Percentiles rank a stretch among this genome's conserved stretches.
These are phyloP conservation scores for Otolemur crassicaudatus DNA, from an alignment of 2,797 vertebrate species.

Conservation along the genomic window DNA sequence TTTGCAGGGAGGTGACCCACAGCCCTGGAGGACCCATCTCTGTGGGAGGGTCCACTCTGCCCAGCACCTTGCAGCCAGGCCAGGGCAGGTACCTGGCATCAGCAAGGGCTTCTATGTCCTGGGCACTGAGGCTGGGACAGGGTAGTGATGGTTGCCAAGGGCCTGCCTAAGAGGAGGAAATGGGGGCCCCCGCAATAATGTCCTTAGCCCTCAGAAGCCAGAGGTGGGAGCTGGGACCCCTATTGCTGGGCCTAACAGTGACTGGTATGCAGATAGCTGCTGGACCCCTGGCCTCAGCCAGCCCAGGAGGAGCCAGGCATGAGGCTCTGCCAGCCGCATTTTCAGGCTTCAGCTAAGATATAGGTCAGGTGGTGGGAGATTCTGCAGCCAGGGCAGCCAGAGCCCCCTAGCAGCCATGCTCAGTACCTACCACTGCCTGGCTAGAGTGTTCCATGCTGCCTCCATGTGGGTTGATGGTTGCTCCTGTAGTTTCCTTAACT, in stretches of 20 bases:
- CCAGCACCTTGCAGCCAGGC: neutral
- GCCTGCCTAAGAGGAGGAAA: neutral
- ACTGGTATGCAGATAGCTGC: neutral
- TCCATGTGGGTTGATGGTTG: rapidly evolving
- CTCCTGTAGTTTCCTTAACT: no score
- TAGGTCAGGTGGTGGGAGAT: neutral
- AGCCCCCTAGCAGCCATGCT: no score
- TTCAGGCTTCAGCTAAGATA: neutral
- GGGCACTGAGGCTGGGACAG: neutral
- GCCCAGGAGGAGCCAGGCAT: rapidly evolving
- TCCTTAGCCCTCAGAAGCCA: neutral
- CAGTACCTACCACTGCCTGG: rapidly evolving
- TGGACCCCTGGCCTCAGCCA: neutral
- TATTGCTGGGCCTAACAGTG: rapidly evolving
- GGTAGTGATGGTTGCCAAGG: rapidly evolving
- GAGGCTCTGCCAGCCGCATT: neutral
- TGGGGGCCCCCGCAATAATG: rapidly evolving
- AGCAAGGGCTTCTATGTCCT: neutral
- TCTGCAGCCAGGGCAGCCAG: neutral
- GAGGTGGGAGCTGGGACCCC: rapidly evolving
- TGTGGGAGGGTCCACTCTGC: neutral
- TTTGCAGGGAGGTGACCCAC: neutral
- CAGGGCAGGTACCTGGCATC: neutral
- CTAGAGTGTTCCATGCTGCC: rapidly evolving
- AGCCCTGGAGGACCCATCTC: neutral